Percentiles rank a stretch among this genome's conserved stretches.
phyloP scores from a whole-genome alignment of 2,797 vertebrate genomes.

The Aphelocoma californica region DNA sequence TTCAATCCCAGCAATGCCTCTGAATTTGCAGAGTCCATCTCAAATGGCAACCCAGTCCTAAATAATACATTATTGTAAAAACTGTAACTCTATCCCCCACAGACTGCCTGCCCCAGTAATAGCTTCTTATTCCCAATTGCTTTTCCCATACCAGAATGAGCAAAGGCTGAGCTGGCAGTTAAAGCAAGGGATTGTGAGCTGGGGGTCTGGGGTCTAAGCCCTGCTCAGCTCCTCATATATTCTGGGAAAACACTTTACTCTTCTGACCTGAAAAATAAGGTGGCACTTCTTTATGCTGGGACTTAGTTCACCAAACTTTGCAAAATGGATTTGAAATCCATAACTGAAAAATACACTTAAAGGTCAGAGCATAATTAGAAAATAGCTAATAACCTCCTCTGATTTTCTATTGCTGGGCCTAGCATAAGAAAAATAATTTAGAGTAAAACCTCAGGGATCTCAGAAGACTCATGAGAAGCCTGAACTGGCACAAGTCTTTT shows the following conservation, averaged over 20 bases:
- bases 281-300: background rate
- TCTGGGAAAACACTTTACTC: conserved; percentile 7
- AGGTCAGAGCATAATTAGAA: conserved; percentile 20
- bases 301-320: background rate
- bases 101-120: conserved; percentile 41
- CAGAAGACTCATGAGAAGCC: background rate
- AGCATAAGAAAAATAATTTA: background rate
- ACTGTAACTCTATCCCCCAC: conserved; percentile 36
- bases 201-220: conserved; percentile 21
- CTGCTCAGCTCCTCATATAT: conserved; percentile 10
- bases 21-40: conserved; percentile 40
- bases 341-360: background rate
- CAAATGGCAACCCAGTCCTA: background rate
- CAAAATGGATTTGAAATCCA: background rate
- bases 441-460: background rate
- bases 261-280: conserved; percentile 21
- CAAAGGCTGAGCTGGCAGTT: conserved; percentile 29
- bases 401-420: background rate
- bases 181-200: conserved; percentile 29
- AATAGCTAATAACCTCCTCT: background rate
- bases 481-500: background rate
- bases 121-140: conserved; percentile 58
- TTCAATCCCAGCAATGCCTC: conserved; percentile 24
- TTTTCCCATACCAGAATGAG: conserved; percentile 40
- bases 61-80: conserved; percentile 55